Conservation (phyloP, 2,797 vertebrate species). For the Sebastes steindachneri region DNA sequence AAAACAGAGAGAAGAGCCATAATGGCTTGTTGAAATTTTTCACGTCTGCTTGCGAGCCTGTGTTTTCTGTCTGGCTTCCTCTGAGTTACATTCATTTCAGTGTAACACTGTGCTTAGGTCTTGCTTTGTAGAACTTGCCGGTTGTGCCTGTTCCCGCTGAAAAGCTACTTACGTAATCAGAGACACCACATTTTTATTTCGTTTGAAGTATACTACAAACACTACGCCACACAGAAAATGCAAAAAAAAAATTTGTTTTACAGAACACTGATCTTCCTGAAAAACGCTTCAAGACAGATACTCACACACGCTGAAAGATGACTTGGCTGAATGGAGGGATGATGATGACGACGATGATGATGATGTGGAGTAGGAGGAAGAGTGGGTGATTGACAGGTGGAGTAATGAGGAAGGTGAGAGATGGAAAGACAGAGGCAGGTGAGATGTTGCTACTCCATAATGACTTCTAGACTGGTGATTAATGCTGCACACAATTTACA, state of each 20-base stretch:
- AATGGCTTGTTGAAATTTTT: conserved; percentile 5
- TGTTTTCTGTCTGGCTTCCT: conserved; percentile 17
- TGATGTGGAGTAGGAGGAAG: conserved; percentile 8
- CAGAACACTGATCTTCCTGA: background rate
- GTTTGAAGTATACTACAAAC: conserved; percentile 27
- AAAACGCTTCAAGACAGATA: conserved; percentile 32
- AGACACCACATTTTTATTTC: conserved; percentile 13
- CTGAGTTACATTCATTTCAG: conserved; percentile 23
- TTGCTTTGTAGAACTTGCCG: conserved; percentile 27
- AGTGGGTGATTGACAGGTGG: conserved; percentile 39
- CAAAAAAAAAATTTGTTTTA: background rate
- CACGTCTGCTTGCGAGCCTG: conserved; percentile 1
- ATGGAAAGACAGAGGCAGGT: conserved; percentile 27
- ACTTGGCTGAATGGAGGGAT: conserved; percentile 65
- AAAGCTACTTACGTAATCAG: conserved; percentile 35
- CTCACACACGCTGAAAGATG: conserved; percentile 69
- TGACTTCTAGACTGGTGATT: conserved; percentile 14
- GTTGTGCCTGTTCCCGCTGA: conserved; percentile 9
- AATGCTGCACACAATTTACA: background rate
- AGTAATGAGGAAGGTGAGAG: conserved; percentile 32
- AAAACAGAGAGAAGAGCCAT: conserved; percentile 9
- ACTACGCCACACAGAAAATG: conserved; percentile 1
- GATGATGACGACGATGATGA: conserved; percentile 44
- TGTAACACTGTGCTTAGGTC: background rate
- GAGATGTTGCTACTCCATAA: conserved; percentile 11